These are phyloP conservation scores for Atrichornis clamosus DNA, from an alignment of 2,113 vertebrate genomes.

Conservation along the genomic window DNA sequence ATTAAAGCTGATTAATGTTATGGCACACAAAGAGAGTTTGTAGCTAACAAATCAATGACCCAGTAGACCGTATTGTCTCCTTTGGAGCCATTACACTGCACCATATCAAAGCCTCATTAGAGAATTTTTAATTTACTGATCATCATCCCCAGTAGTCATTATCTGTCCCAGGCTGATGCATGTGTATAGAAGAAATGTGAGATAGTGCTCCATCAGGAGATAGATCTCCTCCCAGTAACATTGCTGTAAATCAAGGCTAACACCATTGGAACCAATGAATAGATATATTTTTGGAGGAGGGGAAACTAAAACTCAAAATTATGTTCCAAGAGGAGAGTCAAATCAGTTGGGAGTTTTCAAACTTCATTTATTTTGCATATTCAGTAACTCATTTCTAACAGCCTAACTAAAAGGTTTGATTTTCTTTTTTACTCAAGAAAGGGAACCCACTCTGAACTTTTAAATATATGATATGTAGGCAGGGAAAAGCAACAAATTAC, in stretches of 20 bases:
- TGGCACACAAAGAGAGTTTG: conserved; percentile 57
- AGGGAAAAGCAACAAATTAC: not conserved
- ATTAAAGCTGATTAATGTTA: conserved; percentile 72
- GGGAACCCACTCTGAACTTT: not conserved
- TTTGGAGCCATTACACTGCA: conserved; percentile 22
- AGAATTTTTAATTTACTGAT: conserved; percentile 65
- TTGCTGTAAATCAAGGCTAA: not conserved
- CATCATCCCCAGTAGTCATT: conserved; percentile 37
- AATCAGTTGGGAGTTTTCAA: not conserved
- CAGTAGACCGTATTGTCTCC: conserved; percentile 50
- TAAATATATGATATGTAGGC: not conserved
- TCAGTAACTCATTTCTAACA: not conserved
- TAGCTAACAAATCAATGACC: conserved; percentile 70
- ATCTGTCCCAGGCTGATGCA: conserved; percentile 6
- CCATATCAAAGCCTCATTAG: conserved; percentile 61
- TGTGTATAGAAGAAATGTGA: not conserved
- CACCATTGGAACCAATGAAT: not conserved
- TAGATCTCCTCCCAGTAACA: not conserved
- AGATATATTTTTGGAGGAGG: not conserved
- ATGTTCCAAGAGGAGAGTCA: not conserved
- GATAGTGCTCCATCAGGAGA: not conserved
- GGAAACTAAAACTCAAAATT: not conserved
- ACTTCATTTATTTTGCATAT: not conserved
- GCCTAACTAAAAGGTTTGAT: not conserved
- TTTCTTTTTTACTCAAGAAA: not conserved